Base-by-base conservation (phyloP, 2,888 invertebrate genomes). In the Nomada ferruginata region DNA sequence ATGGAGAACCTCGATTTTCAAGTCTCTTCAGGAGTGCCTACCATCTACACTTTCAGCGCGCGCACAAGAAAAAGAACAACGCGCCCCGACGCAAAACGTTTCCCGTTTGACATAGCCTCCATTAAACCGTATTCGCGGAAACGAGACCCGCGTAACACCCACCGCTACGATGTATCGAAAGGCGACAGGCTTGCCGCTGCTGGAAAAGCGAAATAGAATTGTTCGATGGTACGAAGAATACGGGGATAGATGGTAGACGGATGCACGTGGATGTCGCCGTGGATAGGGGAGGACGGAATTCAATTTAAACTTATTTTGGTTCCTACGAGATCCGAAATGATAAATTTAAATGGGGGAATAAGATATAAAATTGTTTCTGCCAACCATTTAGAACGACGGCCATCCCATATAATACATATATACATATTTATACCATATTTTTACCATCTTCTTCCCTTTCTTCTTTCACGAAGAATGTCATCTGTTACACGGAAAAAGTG, bases 231-330 rank as follows among this genome's bases (percentile, higher is more conserved):
- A 75, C 65, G 82, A 79, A 79, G 84, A 69, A 84, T 72, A 76
- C 73, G 69, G 76, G 81, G 80, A 73, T 75, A 70, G 77, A 80
- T 53, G 70, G 77, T 76, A 76, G 79, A 60, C 59, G 80, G 61
- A 70, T 79, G 81, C 70, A 82, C 79, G 70, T 47, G 69, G 79
- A 74, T 71, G 74, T 79, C 84, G 74, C 20, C 72, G 72, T 7
- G 74, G 72, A 79, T 78, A 82, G 66, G 82, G 79, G 85, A 83
- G 87, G 83, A 85, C 85, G 90, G 91, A 92, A 93, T 93, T 93
- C 92, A 92, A 93, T 93, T 93, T 90, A 90, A 92, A 91, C 91
- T 92, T 92, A 92, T 93, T 93, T 92, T 93, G 91, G 91, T 91
- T 90, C 91, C 90, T 88, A 89, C 92, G 91, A 91, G 91, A 92